Percentiles rank a stretch among this genome's conserved stretches.
Evolutionary conservation across 2,113 vertebrate species (phyloP).

Genomic region (Sphyrna mokarran): DNA sequence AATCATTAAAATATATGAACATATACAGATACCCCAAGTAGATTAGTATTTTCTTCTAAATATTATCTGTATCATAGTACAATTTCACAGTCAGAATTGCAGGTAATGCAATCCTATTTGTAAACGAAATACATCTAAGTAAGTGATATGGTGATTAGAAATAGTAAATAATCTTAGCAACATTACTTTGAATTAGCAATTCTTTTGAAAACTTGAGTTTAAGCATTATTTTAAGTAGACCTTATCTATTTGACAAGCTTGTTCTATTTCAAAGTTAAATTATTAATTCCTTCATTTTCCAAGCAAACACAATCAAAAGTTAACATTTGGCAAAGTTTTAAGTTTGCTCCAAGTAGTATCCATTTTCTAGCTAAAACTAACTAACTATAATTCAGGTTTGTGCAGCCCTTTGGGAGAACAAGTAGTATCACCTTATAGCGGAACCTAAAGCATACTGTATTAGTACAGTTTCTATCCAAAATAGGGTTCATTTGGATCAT

Average conservation of each 20-base stretch:
- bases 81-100: neutral
- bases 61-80: neutral
- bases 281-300: neutral
- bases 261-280: neutral
- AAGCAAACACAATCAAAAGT: neutral
- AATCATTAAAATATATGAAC: neutral
- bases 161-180: neutral
- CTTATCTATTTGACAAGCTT: neutral
- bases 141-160: neutral
- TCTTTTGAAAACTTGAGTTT: neutral
- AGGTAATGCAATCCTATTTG: neutral
- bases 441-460: no score
- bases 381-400: neutral
- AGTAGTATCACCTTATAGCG: neutral
- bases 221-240: neutral
- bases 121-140: neutral
- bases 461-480: conserved; percentile 3
- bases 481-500: neutral
- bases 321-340: neutral
- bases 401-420: neutral
- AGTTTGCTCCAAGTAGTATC: neutral
- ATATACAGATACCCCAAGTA: neutral
- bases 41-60: neutral
- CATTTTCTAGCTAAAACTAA: neutral
- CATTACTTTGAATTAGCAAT: neutral